Conservation (phyloP, 2,113 vertebrate genomes). For the Tamias sibiricus region DNA sequence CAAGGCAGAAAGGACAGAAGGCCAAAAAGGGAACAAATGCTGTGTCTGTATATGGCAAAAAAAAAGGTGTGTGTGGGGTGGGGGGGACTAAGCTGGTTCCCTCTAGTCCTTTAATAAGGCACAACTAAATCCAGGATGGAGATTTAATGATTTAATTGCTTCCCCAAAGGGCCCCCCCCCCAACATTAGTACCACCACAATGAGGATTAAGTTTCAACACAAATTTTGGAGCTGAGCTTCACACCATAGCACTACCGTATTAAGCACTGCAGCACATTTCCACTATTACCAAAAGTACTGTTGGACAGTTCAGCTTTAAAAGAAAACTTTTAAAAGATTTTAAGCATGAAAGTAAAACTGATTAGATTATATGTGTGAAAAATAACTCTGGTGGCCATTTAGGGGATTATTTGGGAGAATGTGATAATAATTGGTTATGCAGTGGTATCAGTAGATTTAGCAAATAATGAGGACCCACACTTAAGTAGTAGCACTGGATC, state of each 20-base stretch:
- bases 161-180: not conserved
- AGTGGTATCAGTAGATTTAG: not conserved
- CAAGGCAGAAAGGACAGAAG: not conserved
- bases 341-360: constrained; percentile 4
- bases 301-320: not conserved
- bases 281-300: not conserved
- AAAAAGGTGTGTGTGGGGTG: not conserved
- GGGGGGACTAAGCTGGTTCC: not conserved
- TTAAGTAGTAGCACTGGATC: not conserved
- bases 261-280: not conserved
- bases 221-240: not conserved
- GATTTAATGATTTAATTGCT: not conserved
- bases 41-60: not conserved
- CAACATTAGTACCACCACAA: not conserved
- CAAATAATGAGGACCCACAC: not conserved
- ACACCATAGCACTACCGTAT: not conserved
- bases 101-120: not conserved
- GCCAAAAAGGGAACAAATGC: not conserved
- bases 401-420: constrained; percentile 21
- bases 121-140: not conserved
- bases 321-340: constrained; percentile 23
- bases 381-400: not conserved
- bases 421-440: not conserved
- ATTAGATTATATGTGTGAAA: not conserved
- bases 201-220: not conserved